Evolutionary conservation across 2,888 invertebrate genomes (phyloP), one percentile per base, ranked within the genome.

Genomic region (Automeris io): DNA sequence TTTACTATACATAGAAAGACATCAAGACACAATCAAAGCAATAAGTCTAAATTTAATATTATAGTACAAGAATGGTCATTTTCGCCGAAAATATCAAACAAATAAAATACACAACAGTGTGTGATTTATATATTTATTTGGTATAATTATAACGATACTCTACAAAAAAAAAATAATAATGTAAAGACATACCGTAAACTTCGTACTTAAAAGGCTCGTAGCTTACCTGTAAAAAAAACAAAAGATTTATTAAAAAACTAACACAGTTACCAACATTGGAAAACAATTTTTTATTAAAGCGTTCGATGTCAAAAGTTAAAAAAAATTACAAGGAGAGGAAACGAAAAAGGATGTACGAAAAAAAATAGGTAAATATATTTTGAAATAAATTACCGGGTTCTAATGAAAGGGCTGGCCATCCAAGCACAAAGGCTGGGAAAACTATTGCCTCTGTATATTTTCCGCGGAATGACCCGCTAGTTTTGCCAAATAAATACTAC

Each of bases 151-250:
- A n/a, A n/a, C n/a, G n/a, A n/a, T n/a, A 6, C 6, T 19, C 19
- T 3, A 19, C 19, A 19, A 12, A 7, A 13, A 22, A 23, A 34
- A n/a, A 5, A 1, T 6, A 16, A 18, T 2, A 19, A 13, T 8
- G 7, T 19, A 29, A 5, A 4, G 11, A 31, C 37, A 31, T 23
- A 37, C 37, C 37, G 31, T 8, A 2, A 18, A 18, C 54, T 42
- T 61, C 57, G 22, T 49, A 52, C 49, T 33, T 19, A 33, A 21
- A 46, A 37, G 56, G 51, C 38, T 50, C 43, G 37, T 55, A 41
- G 58, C 70, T 72, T 76, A 77, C 76, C 76, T 77, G 75, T n/a
- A 70, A 66, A 54, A 51, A 52, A 44, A 43, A 45, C 49, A 44
- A 46, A 46, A 42, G n/a, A n/a, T 41, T 26, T 32, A 50, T 44